Percentiles rank a stretch among this genome's conserved stretches.
These are phyloP conservation scores for Diacarnus erythraeanus DNA, from an alignment of 37 sponge, comb jelly and placozoan species.

Conservation along the genomic window DNA sequence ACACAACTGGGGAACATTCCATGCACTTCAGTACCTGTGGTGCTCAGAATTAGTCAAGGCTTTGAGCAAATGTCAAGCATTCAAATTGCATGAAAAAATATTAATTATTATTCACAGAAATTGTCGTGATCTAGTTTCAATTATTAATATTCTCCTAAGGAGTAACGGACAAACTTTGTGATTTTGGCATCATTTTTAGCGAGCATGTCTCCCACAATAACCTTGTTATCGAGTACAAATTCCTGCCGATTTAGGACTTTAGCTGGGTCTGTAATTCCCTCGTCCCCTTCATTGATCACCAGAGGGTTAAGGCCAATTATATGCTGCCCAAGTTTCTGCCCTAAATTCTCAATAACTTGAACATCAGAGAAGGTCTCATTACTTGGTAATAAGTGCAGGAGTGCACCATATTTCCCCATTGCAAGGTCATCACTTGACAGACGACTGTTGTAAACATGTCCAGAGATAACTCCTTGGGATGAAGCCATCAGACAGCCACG, in stretches of 20 bases:
- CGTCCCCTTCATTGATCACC: not conserved
- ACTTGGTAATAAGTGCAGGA: slow-evolving; percentile 48
- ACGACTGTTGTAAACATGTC: slow-evolving; percentile 44
- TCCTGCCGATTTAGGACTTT: slow-evolving; percentile 43
- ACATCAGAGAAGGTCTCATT: slow-evolving; percentile 3
- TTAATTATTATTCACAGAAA: not conserved
- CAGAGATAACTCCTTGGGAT: slow-evolving; percentile 35
- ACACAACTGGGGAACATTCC: slow-evolving; percentile 93
- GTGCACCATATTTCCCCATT: slow-evolving; percentile 60
- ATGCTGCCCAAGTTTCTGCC: slow-evolving; percentile 65
- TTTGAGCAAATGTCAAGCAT: slow-evolving; percentile 28
- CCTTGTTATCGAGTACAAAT: slow-evolving; percentile 51
- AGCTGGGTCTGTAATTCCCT: not conserved
- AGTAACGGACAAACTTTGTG: slow-evolving; percentile 58
- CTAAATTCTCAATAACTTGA: not conserved
- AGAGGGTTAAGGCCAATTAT: slow-evolving; percentile 67
- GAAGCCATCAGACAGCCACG: slow-evolving; percentile 53
- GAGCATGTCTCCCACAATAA: slow-evolving; percentile 63
- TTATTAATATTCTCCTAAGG: slow-evolving; percentile 36
- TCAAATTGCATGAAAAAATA: not conserved
- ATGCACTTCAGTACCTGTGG: slow-evolving; percentile 97
- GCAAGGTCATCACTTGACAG: slow-evolving; percentile 7
- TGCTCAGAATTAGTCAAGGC: slow-evolving; percentile 75
- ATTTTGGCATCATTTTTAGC: slow-evolving; percentile 19
- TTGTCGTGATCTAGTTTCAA: not conserved